A percentile compares a stretch with the other conserved stretches of the same genome.
Evolutionary conservation across 2,797 vertebrate genomes (phyloP).

Genomic region (Arremon brunneinucha): DNA sequence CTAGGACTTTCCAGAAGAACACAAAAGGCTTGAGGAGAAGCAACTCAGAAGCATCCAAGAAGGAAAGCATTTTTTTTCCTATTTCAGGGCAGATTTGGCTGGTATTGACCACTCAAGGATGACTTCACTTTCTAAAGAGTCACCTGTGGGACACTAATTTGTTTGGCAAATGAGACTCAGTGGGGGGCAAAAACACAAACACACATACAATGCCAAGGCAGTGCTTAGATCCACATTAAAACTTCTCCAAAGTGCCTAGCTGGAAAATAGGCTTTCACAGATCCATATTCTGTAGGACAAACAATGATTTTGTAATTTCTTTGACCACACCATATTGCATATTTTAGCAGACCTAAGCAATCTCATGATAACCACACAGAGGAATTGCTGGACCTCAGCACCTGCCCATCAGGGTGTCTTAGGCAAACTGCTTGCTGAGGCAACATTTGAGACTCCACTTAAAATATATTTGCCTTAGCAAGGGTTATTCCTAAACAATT

Average conservation of each 20-base stretch:
- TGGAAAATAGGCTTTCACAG: neutral
- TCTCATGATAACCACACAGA: neutral
- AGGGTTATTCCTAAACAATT: neutral
- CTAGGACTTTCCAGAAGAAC: neutral
- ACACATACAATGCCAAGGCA: neutral
- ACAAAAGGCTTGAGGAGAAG: neutral
- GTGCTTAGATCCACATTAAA: neutral
- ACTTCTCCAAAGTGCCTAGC: neutral
- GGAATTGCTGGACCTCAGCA: neutral
- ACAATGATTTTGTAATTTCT: neutral
- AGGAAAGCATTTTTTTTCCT: neutral
- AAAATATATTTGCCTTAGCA: neutral
- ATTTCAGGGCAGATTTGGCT: neutral
- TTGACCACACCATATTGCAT: neutral
- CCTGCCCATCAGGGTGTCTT: neutral
- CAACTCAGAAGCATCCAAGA: neutral
- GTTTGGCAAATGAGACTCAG: neutral
- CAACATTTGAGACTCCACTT: neutral
- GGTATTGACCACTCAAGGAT: neutral
- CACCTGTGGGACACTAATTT: neutral
- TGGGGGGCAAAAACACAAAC: neutral
- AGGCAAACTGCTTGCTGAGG: neutral
- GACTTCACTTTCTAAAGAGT: neutral
- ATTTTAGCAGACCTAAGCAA: neutral
- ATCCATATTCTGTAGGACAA: neutral